Evolutionary conservation across 2,797 vertebrate species (phyloP), one percentile per base, ranked within the genome.

Genomic region (Cyprinella venusta): DNA sequence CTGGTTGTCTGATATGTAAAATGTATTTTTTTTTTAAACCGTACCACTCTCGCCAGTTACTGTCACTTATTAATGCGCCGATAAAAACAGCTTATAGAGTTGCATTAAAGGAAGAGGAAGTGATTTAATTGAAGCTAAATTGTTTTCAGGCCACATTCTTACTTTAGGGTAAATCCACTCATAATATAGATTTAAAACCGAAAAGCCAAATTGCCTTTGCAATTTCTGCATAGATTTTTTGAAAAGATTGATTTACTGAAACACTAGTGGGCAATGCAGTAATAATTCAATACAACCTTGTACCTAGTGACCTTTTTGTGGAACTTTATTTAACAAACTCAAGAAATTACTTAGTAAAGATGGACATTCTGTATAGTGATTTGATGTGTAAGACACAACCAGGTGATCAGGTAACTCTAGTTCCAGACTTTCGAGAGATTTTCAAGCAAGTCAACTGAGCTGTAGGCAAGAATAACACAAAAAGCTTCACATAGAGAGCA

Each of bases 61-160:
- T 88, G 42, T 65, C 19, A 65, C 72, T 79, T 42, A 3, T 76
- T 71, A 77, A 85, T 83, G 63, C 79, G 88, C 80, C 86, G 89
- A 80, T 82, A 67, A 30, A 83, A 87, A 86, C 77, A 75, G 88
- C 88, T 89, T 89, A 82, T 84, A 67, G 83, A 80, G 86, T 82
- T 67, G 33, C 79, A 83, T 87, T 77, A 79, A 88, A 90, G 68
- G 87, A 78, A 91, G 87, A 84, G 79, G 75, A 69, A 8, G 87
- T 81, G 86, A 91, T 91, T 91, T 88, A 84, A 91, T 86, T 68
- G 80, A 83, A 88, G 77, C 86, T 84, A 33, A 33, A 33, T 33
- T 80, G 71, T 86, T 89, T 89, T 83, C 71, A 88, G 76, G 75
- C 59, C 80, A 77, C 68, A 83, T 80, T 85, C 68, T 81, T 70